Percentiles rank a stretch among this genome's conserved stretches.
Conservation (phyloP, 2,113 vertebrate species). For the Oryzias woworae region DNA sequence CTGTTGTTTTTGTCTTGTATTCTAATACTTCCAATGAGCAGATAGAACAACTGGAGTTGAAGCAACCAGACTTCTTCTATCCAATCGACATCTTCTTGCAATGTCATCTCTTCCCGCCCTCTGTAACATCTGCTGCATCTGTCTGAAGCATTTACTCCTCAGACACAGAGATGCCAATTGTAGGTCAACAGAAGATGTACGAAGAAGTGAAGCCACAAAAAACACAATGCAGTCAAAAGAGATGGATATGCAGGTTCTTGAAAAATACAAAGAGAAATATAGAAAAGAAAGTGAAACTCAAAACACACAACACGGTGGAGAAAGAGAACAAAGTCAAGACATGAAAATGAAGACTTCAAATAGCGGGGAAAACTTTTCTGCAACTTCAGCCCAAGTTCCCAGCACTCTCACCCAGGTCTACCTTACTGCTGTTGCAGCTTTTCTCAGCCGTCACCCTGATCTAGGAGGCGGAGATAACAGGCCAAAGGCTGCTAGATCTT, state of each 20-base stretch:
- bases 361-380: background rate
- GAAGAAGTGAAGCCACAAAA: background rate
- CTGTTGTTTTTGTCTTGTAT: slow-evolving; percentile 1
- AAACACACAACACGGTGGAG: slow-evolving; percentile 1
- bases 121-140: slow-evolving; percentile 84
- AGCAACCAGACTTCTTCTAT: slow-evolving; percentile 73
- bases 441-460: slow-evolving; percentile 51
- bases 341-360: slow-evolving; percentile 5
- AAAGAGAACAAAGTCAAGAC: background rate
- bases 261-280: slow-evolving; percentile 1
- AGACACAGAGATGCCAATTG: background rate
- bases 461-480: background rate
- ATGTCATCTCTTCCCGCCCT: slow-evolving; percentile 85
- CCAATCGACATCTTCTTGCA: slow-evolving; percentile 75
- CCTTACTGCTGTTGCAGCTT: slow-evolving; percentile 79
- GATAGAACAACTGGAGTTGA: slow-evolving; percentile 25
- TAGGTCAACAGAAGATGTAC: background rate
- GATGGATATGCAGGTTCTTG: background rate
- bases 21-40: slow-evolving; percentile 8
- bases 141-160: slow-evolving; percentile 78
- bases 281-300: background rate
- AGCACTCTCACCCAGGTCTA: slow-evolving; percentile 86
- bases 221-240: background rate
- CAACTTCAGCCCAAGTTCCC: slow-evolving; percentile 62
- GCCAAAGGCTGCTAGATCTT: background rate